A percentile compares a stretch with the other conserved stretches of the same genome.
Conservation (phyloP, 35 echinoderm and acorn worm genomes). For the Strongylocentrotus purpuratus region DNA sequence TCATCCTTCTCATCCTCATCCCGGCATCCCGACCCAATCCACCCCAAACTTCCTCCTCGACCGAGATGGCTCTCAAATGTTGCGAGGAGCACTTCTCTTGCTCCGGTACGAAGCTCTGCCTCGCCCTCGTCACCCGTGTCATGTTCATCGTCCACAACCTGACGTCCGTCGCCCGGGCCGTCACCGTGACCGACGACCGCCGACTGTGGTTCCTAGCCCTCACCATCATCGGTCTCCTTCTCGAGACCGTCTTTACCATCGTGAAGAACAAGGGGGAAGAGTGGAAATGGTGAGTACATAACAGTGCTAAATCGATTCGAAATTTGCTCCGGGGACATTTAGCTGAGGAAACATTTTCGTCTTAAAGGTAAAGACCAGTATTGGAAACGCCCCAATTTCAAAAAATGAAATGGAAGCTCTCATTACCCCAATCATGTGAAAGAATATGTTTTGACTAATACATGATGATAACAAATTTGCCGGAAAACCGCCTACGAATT, state of each 20-base stretch:
- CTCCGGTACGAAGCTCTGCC: conserved; percentile 16
- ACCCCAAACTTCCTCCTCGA: background rate
- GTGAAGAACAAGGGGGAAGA: conserved; percentile 83
- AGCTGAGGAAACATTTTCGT: too few relatives aligned
- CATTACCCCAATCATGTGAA: too few relatives aligned
- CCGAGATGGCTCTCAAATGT: background rate
- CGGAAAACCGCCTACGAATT: too few relatives aligned
- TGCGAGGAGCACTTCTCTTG: background rate
- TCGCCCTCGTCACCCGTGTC: conserved; percentile 71
- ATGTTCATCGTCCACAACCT: conserved; percentile 79
- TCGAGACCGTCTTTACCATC: conserved; percentile 82
- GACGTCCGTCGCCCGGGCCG: conserved; percentile 52
- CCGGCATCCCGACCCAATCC: background rate
- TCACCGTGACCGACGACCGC: conserved; percentile 10
- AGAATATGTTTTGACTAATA: too few relatives aligned
- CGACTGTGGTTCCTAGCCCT: conserved; percentile 61
- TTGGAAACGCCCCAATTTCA: too few relatives aligned
- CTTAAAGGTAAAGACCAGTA: too few relatives aligned
- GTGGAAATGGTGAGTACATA: conserved; percentile 89
- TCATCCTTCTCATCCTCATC: background rate
- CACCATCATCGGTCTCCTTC: conserved; percentile 59
- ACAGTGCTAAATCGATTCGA: background rate
- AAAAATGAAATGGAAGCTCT: too few relatives aligned
- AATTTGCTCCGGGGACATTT: too few relatives aligned
- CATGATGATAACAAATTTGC: too few relatives aligned